A percentile compares a stretch with the other conserved stretches of the same genome.
Evolutionary conservation across 2,113 vertebrate genomes (phyloP).

Genomic region (Xyliphius kryptos): DNA sequence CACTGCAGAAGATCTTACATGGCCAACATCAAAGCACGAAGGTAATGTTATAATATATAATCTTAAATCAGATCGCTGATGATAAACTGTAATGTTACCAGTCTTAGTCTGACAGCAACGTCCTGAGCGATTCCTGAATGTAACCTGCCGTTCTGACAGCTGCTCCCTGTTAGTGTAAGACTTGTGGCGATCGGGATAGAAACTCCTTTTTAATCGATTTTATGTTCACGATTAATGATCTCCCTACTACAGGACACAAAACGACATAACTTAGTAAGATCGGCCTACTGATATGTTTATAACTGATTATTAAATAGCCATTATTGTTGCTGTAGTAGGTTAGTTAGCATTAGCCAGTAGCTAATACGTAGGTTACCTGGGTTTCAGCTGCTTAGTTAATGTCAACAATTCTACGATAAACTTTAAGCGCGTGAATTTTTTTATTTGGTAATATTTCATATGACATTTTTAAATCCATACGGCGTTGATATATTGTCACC

Average conservation of each 20-base stretch:
- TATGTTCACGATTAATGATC: no score
- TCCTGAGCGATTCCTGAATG: no score
- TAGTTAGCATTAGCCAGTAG: background rate
- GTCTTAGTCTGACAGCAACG: no score
- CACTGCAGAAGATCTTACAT: slow-evolving; percentile 45
- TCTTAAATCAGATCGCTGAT: background rate
- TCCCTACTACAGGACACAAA: no score
- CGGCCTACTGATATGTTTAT: background rate
- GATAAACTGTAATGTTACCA: no score
- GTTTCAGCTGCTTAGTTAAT: background rate
- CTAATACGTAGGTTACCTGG: background rate
- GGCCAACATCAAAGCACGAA: slow-evolving; percentile 62
- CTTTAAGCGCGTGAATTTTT: background rate
- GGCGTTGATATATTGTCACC: background rate
- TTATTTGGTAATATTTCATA: background rate
- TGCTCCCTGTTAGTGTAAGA: no score
- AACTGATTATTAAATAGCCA: background rate
- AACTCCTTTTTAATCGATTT: no score
- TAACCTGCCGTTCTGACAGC: no score
- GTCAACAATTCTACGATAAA: background rate
- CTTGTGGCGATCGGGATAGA: no score
- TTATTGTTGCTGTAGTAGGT: background rate
- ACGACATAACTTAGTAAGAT: background rate
- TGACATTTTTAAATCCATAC: no score
- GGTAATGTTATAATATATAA: slow-evolving; percentile 51